These are phyloP conservation scores for Molossus alvarezi DNA, from an alignment of 2,797 vertebrate species.

Conservation along the genomic window DNA sequence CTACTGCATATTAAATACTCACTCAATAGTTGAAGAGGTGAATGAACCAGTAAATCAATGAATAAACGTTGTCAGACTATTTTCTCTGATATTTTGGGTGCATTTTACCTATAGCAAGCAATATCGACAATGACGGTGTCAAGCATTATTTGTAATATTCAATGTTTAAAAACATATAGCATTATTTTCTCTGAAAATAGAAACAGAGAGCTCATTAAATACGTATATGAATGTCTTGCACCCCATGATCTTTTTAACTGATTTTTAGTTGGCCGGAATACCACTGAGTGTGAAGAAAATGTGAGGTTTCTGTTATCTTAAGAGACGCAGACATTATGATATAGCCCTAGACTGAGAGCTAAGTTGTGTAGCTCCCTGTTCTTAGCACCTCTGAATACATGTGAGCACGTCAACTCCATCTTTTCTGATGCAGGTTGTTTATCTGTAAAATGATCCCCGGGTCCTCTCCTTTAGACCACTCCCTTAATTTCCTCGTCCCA, in stretches of 20 bases:
- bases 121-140: background rate
- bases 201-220: background rate
- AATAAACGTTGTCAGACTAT: background rate
- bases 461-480: background rate
- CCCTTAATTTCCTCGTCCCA: background rate
- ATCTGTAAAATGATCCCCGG: background rate
- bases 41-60: background rate
- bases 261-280: background rate
- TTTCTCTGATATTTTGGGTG: background rate
- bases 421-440: slow-evolving; percentile 22
- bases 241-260: background rate
- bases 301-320: background rate
- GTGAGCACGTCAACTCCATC: background rate
- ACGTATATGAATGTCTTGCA: slow-evolving; percentile 7
- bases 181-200: slow-evolving; percentile 29
- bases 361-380: background rate
- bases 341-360: background rate
- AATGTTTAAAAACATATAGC: background rate
- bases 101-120: background rate
- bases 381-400: background rate
- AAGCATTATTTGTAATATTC: background rate
- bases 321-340: background rate
- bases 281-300: background rate
- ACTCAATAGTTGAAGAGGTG: slow-evolving; percentile 40
- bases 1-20: background rate